phyloP scores from a whole-genome alignment of 2,888 invertebrate species.

The Gisinianus flammeolus region DNA sequence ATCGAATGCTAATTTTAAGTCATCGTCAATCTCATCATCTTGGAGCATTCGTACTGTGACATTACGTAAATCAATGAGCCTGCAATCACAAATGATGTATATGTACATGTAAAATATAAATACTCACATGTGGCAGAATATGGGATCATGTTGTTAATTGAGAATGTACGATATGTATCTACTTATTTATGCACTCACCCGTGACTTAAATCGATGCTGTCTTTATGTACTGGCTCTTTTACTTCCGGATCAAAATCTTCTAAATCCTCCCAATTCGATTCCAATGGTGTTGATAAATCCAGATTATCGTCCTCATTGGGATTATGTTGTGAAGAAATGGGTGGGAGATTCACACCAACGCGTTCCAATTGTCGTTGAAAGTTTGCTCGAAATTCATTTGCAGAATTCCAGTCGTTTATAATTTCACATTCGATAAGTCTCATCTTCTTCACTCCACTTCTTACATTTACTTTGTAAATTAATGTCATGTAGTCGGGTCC shows the following conservation, averaged over 20 bases:
- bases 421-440: slow-evolving; percentile 72
- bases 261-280: slow-evolving; percentile 42
- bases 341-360: background rate
- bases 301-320: background rate
- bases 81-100: slow-evolving; percentile 26
- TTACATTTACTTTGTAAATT: slow-evolving; percentile 70
- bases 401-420: slow-evolving; percentile 66
- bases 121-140: background rate
- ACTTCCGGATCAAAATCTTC: slow-evolving; percentile 32
- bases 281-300: background rate
- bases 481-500: slow-evolving; percentile 73
- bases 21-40: slow-evolving; percentile 64
- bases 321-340: background rate
- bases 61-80: slow-evolving; percentile 61
- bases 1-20: slow-evolving; percentile 67
- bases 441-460: slow-evolving; percentile 47
- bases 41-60: slow-evolving; percentile 67
- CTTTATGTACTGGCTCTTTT: slow-evolving; percentile 34
- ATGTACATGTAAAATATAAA: background rate
- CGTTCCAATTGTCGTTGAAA: slow-evolving; percentile 64
- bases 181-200: slow-evolving; percentile 34
- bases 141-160: background rate
- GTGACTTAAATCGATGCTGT: slow-evolving; percentile 50
- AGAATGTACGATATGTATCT: no score
- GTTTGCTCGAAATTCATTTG: slow-evolving; percentile 68